A percentile compares a stretch with the other conserved stretches of the same genome.
Evolutionary conservation across 2,888 invertebrate species (phyloP).

Genomic region (Polia nebulosa): DNA sequence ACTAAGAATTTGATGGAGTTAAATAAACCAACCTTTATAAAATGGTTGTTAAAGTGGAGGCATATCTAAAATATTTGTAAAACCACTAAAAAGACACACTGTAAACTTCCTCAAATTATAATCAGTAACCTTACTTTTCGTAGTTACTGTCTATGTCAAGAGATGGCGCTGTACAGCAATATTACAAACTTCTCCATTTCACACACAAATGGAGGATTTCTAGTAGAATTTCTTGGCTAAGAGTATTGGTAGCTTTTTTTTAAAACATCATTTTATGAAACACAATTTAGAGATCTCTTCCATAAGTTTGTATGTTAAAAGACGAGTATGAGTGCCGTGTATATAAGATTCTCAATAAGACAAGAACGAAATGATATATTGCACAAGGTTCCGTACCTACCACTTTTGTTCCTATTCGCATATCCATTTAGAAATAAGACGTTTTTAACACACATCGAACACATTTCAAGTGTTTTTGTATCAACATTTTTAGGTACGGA

Average conservation of each 20-base stretch:
- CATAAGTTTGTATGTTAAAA: constrained; percentile 66
- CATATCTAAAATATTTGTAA: background rate
- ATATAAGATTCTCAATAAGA: constrained; percentile 59
- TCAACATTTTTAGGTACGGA: constrained; percentile 51
- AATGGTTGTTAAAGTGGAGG: no score
- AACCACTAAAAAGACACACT: background rate
- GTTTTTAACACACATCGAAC: constrained; percentile 36
- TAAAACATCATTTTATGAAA: constrained; percentile 36
- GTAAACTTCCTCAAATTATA: no score
- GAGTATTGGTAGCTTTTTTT: constrained; percentile 58
- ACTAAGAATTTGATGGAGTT: no score
- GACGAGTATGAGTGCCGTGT: constrained; percentile 63
- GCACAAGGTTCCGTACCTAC: constrained; percentile 51
- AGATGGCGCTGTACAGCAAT: constrained; percentile 64
- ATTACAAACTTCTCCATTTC: constrained; percentile 7
- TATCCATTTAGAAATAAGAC: constrained; percentile 65
- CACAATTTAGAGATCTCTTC: constrained; percentile 67
- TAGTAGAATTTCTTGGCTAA: constrained; percentile 59
- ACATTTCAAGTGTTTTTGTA: constrained; percentile 43
- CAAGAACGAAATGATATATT: constrained; percentile 37
- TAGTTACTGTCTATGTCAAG: constrained; percentile 12
- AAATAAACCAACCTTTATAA: background rate
- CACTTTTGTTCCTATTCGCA: constrained; percentile 64
- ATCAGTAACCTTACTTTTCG: background rate
- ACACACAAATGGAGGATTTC: background rate